phyloP scores from a whole-genome alignment of 2,113 vertebrate species.

The Tachysurus vachellii region DNA sequence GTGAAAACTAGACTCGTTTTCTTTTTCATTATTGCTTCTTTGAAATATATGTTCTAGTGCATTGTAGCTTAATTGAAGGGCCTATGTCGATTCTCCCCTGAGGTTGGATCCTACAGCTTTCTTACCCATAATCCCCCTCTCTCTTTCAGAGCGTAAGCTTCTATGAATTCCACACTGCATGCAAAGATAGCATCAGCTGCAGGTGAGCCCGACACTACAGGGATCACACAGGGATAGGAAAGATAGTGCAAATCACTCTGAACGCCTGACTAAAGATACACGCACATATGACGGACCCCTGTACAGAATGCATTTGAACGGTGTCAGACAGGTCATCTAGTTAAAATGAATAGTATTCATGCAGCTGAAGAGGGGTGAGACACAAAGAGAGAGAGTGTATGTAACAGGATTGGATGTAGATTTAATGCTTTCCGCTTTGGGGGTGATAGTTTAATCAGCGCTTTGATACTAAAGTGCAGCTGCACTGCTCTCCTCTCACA shows the following conservation, averaged over 20 bases:
- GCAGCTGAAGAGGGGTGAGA: constrained; percentile 1
- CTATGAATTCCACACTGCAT: constrained; percentile 9
- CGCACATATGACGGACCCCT: neutral
- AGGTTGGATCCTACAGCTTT: constrained; percentile 5
- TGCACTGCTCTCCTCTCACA: neutral
- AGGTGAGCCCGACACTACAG: constrained; percentile 13
- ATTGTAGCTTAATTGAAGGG: neutral
- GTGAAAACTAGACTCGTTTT: neutral
- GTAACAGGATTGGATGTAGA: constrained; percentile 56
- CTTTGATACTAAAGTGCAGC: constrained; percentile 38
- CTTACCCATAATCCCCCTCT: constrained; percentile 29
- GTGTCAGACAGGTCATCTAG: constrained; percentile 8
- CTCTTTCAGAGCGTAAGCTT: constrained; percentile 9
- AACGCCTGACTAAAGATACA: neutral
- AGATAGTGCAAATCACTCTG: neutral
- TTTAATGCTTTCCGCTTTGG: constrained; percentile 45
- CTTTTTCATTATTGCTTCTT: neutral
- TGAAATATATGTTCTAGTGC: neutral
- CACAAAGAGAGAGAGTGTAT: neutral
- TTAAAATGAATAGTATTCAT: constrained; percentile 24
- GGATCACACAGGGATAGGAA: neutral
- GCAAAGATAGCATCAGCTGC: constrained; percentile 18
- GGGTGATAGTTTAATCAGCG: constrained; percentile 63
- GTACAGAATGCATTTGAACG: constrained; percentile 2
- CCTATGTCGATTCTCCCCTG: neutral